Conservation (phyloP, 2,888 invertebrate species). For the Hetaerina titia region DNA sequence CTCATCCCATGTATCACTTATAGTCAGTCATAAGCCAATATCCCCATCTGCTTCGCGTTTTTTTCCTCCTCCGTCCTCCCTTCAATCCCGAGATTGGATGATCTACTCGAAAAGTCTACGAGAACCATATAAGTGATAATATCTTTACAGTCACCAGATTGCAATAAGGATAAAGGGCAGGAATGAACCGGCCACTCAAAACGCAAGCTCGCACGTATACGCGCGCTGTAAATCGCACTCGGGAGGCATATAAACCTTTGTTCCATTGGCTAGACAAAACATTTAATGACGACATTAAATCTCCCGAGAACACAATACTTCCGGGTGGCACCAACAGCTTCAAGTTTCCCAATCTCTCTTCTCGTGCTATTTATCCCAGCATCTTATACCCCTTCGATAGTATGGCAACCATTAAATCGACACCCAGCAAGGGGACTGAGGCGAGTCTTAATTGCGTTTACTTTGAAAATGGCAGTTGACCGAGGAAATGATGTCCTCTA, state of each 20-base stretch:
- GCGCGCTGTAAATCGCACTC: background rate
- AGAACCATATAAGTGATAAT: constrained; percentile 3
- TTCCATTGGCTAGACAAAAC: background rate
- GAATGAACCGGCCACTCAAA: background rate
- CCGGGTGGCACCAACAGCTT: background rate
- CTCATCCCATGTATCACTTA: no score
- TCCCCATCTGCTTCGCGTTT: background rate
- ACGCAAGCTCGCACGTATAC: background rate
- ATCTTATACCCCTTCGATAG: background rate
- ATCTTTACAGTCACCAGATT: background rate
- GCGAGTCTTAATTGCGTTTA: background rate
- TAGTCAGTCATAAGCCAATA: no score
- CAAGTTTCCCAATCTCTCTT: background rate
- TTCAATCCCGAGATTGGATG: background rate
- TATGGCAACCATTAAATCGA: background rate
- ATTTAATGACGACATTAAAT: background rate
- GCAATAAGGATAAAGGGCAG: background rate
- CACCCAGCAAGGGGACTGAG: background rate
- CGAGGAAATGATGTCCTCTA: background rate
- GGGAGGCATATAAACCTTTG: background rate
- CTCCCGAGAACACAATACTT: background rate
- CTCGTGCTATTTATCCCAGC: background rate
- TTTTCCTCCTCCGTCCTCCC: background rate
- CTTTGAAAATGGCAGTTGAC: background rate
- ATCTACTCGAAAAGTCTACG: background rate